Evolutionary conservation across 92 coral and sea anemone genomes (phyloP).

Genomic region (Palythoa caribaeorum): DNA sequence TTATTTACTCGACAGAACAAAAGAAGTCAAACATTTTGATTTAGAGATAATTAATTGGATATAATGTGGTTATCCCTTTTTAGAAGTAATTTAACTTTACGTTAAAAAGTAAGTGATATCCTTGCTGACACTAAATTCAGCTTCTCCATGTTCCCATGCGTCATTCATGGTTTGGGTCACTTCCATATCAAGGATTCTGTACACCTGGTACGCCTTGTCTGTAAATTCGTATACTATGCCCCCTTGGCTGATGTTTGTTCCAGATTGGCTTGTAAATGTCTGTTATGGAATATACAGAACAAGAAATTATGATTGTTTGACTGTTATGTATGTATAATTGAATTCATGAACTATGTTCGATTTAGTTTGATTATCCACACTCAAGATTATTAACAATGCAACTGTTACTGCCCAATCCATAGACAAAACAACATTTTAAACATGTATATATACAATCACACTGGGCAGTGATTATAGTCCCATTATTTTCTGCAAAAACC

Average conservation of each 20-base stretch:
- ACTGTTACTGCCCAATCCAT: too few species aligned
- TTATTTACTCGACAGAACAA: constrained; percentile 5
- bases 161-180: constrained; percentile 55
- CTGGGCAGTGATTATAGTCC: too few species aligned
- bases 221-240: constrained; percentile 49
- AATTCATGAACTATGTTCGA: constrained; percentile 7
- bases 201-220: constrained; percentile 55
- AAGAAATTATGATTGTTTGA: neutral
- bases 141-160: constrained; percentile 59
- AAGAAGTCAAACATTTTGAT: constrained; percentile 1
- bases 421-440: too few species aligned
- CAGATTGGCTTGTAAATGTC: constrained; percentile 54
- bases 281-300: constrained; percentile 20
- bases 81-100: constrained; percentile 47
- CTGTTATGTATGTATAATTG: neutral
- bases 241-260: constrained; percentile 58
- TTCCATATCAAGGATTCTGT: constrained; percentile 49
- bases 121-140: constrained; percentile 57
- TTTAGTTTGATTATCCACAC: neutral
- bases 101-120: constrained; percentile 45
- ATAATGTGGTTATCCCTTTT: constrained; percentile 16
- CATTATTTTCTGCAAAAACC: constrained; percentile 2
- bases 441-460: too few species aligned
- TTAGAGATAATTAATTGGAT: constrained; percentile 34
- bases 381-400: too few species aligned